A percentile compares a stretch with the other conserved stretches of the same genome.
phyloP scores from a whole-genome alignment of 1,140 invertebrate genomes.

The Zophobas atratus region DNA sequence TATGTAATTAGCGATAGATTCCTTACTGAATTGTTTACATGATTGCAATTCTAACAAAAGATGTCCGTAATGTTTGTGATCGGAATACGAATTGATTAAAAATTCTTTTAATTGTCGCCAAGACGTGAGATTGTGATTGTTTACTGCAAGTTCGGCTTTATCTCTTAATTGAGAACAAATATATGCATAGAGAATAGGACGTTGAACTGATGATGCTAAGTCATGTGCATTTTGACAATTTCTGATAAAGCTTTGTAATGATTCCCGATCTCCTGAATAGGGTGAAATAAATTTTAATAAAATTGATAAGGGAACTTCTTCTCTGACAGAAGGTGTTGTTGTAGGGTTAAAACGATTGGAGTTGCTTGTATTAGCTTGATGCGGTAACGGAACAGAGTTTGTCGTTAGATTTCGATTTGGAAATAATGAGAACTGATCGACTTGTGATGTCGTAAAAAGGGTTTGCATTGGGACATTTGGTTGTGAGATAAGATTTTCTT shows the following conservation, averaged over 20 bases:
- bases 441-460: too few species aligned
- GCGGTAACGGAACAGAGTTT: too few species aligned
- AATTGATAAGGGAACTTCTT: conserved; percentile 3
- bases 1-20: background rate
- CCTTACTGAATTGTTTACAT: conserved; percentile 20
- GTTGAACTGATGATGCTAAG: background rate
- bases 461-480: too few species aligned
- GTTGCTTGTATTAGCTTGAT: too few species aligned
- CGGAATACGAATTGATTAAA: background rate
- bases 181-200: conserved; percentile 2
- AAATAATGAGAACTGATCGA: too few species aligned
- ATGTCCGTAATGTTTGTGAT: conserved; percentile 10
- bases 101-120: conserved; percentile 16
- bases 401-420: too few species aligned
- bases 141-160: background rate
- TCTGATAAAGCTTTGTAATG: background rate
- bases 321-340: background rate
- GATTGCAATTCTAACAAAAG: conserved; percentile 9
- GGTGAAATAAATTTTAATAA: conserved; percentile 9
- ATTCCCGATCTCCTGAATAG: conserved; percentile 1
- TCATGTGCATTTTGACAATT: conserved; percentile 9
- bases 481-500: too few species aligned
- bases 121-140: background rate
- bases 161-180: conserved; percentile 3
- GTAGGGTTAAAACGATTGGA: too few species aligned